A percentile compares a stretch with the other conserved stretches of the same genome.
These are phyloP conservation scores for Coelopa pilipes DNA, from an alignment of 2,888 invertebrate species.

Conservation along the genomic window DNA sequence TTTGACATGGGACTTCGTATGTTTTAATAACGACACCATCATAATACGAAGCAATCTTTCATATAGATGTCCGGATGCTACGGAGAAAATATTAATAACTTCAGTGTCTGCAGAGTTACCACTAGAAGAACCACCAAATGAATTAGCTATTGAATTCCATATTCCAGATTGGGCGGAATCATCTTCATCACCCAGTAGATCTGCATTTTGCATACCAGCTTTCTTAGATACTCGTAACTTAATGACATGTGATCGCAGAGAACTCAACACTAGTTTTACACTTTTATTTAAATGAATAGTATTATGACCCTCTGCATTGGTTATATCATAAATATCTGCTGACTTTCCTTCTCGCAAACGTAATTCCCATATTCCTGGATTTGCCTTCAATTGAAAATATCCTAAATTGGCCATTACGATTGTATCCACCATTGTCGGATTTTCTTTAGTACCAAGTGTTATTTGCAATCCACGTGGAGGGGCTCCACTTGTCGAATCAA, in stretches of 20 bases:
- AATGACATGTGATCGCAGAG: slow-evolving; percentile 84
- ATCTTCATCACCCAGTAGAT: slow-evolving; percentile 86
- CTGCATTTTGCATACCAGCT: slow-evolving; percentile 85
- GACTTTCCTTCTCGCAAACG: slow-evolving; percentile 92
- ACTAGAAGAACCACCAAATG: slow-evolving; percentile 69
- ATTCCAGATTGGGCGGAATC: slow-evolving; percentile 77
- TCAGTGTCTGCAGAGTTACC: slow-evolving; percentile 74
- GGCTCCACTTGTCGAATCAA: slow-evolving; percentile 88
- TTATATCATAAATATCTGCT: slow-evolving; percentile 93
- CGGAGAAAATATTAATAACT: slow-evolving; percentile 95
- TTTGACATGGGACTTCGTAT: slow-evolving; percentile 96
- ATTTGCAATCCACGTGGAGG: slow-evolving; percentile 98
- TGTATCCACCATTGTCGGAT: slow-evolving; percentile 87
- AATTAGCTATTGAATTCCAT: slow-evolving; percentile 95
- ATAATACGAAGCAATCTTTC: slow-evolving; percentile 96
- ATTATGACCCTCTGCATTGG: slow-evolving; percentile 71
- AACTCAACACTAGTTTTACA: slow-evolving; percentile 62
- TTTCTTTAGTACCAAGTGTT: slow-evolving; percentile 85
- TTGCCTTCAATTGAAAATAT: slow-evolving; percentile 97
- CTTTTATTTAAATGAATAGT: slow-evolving; percentile 66
- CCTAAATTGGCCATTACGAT: slow-evolving; percentile 99
- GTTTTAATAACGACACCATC: slow-evolving; percentile 97
- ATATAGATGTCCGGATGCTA: slow-evolving; percentile 98
- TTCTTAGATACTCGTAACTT: slow-evolving; percentile 92
- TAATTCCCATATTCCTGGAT: slow-evolving; percentile 95